Base-by-base conservation (phyloP, 2,888 invertebrate genomes). In the Brachycybe producta region DNA sequence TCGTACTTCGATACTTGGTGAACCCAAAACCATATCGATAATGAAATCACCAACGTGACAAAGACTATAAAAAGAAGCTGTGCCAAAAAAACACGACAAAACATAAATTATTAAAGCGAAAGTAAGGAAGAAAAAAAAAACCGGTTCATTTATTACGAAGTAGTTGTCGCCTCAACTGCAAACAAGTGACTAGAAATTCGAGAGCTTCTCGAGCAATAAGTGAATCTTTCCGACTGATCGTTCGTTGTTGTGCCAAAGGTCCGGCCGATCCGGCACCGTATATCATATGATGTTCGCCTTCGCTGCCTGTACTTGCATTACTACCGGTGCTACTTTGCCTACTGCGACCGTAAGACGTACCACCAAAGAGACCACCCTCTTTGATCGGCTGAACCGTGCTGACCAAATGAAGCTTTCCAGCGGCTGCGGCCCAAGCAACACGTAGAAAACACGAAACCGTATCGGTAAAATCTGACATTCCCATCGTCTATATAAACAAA, bases 351-450 rank as follows among this genome's bases (percentile, higher is more conserved):
- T 55, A 51, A 13, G 52, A 57, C 8, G 26, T 15, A 11, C 56
- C 60, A 15, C 45, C 44, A 38, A 45, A 50, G 7, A 41, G 36
- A 17, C 51, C 50, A n/a, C 27, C 35, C 52, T 67, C 67, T 58
- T 63, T 64, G 57, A 64, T 62, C 49, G 66, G 63, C 54, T 66
- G 64, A 35, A 62, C 57, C 28, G 63, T 61, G 53, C 64, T 64
- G 19, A 66, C 64, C 15, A 68, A 62, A 56, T 66, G 65, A 24
- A 70, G 63, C 52, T 66, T 65, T 2, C 70, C 71, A 21, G 69
- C 69, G 13, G 70, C 70, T 26, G 70, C 68, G 24, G 69, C 67
- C 71, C 70, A 71, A 8, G 68, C 63, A n/a, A 71, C 64, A 28
- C 68, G 61, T 62, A 70, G 65, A 47, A 71, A 61, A 55, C 67